Percentiles rank a stretch among this genome's conserved stretches.
Evolutionary conservation across 2,113 vertebrate species (phyloP).

Genomic region (Aegotheles bennettii): DNA sequence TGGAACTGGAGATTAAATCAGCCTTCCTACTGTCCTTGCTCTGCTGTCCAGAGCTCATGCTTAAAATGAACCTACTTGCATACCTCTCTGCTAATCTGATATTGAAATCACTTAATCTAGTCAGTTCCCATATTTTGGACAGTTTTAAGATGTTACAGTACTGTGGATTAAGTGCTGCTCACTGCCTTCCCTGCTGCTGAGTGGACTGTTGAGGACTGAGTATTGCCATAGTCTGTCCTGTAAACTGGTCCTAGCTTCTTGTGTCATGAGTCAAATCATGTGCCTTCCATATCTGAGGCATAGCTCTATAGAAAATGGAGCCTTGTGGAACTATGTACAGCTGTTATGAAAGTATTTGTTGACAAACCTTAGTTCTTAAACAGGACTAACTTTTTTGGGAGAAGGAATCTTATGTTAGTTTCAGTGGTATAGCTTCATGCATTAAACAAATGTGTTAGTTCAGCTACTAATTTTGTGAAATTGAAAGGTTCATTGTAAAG

Average conservation of each 20-base stretch:
- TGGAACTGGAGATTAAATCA: neutral
- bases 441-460: neutral
- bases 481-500: neutral
- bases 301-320: too few relatives aligned
- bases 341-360: neutral
- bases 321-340: accelerated
- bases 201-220: too few relatives aligned
- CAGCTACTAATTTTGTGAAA: neutral
- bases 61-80: neutral
- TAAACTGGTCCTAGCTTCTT: too few relatives aligned
- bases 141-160: neutral
- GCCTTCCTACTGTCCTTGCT: accelerated
- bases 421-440: neutral
- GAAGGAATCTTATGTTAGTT: too few relatives aligned
- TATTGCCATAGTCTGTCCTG: too few relatives aligned
- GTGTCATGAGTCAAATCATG: too few relatives aligned
- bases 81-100: neutral
- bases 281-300: too few relatives aligned
- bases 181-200: neutral
- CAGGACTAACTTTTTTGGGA: neutral
- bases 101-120: neutral
- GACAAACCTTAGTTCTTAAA: neutral
- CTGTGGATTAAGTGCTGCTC: neutral
- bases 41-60: neutral
- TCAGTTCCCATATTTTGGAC: accelerated